phyloP scores from a whole-genome alignment of 2,888 invertebrate species.

The Dorcus hopei region DNA sequence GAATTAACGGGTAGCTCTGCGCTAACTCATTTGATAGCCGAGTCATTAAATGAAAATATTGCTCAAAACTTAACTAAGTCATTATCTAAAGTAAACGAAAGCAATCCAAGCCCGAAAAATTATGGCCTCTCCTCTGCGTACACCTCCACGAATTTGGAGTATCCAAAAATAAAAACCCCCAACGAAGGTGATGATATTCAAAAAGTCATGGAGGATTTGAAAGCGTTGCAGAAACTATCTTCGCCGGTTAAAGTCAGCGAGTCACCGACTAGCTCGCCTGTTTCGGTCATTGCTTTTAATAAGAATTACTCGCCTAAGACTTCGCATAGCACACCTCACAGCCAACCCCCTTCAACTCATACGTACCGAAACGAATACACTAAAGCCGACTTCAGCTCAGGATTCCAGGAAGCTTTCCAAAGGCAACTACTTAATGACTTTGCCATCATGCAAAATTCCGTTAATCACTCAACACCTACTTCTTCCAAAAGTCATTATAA shows the following conservation, averaged over 20 bases:
- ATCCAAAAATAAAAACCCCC: slow-evolving; percentile 12
- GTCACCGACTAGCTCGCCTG: slow-evolving; percentile 39
- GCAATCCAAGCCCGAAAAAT: neutral
- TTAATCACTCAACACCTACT: slow-evolving; percentile 29
- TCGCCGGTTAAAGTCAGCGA: slow-evolving; percentile 40
- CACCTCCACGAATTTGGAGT: slow-evolving; percentile 17
- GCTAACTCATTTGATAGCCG: slow-evolving; percentile 25
- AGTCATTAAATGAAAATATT: slow-evolving; percentile 15
- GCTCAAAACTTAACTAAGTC: slow-evolving; percentile 8
- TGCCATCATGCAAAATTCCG: slow-evolving; percentile 24
- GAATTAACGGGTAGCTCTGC: slow-evolving; percentile 20
- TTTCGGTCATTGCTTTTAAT: slow-evolving; percentile 46
- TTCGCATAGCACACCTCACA: slow-evolving; percentile 6
- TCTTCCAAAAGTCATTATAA: slow-evolving; percentile 40
- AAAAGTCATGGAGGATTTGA: slow-evolving; percentile 51
- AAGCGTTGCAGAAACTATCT: slow-evolving; percentile 49
- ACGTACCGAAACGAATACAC: slow-evolving; percentile 12
- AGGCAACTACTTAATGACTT: slow-evolving; percentile 41
- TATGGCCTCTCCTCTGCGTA: neutral
- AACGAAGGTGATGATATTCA: slow-evolving; percentile 47
- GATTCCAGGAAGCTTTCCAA: slow-evolving; percentile 48
- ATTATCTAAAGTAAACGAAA: neutral
- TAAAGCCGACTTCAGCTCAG: slow-evolving; percentile 27
- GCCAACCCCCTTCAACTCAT: slow-evolving; percentile 6
- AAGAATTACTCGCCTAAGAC: slow-evolving; percentile 39